A percentile compares a stretch with the other conserved stretches of the same genome.
Conservation (phyloP, 2,888 invertebrate genomes). For the Laothoe populi region DNA sequence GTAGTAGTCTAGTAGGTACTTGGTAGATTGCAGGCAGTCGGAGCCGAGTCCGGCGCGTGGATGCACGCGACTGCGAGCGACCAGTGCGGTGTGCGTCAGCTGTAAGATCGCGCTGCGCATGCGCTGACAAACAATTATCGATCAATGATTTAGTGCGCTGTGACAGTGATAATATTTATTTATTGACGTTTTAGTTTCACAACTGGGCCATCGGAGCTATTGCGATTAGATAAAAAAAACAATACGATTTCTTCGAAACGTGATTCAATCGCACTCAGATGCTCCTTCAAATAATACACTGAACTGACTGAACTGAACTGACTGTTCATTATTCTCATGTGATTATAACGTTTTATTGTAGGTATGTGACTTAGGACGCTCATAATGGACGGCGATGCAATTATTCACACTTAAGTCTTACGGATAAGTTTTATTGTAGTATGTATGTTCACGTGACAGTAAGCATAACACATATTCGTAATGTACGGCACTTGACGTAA, state of each 20-base stretch:
- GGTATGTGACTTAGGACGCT: too few species aligned
- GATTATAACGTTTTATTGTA: too few species aligned
- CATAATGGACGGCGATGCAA: too few species aligned
- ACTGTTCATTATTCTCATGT: too few species aligned
- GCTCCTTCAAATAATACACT: background rate
- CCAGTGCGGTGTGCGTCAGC: conserved; percentile 28
- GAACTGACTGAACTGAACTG: too few species aligned
- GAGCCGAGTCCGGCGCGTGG: conserved; percentile 36
- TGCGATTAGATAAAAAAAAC: conserved; percentile 49
- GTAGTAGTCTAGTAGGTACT: conserved; percentile 31
- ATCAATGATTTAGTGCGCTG: conserved; percentile 47
- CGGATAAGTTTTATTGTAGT: background rate
- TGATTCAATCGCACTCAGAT: background rate
- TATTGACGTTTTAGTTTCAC: conserved; percentile 39
- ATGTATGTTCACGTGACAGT: too few species aligned
- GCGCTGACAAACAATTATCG: conserved; percentile 35
- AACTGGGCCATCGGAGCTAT: conserved; percentile 45
- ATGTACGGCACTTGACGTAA: background rate
- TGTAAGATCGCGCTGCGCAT: conserved; percentile 2
- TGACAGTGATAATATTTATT: conserved; percentile 54
- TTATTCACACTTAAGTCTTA: background rate
- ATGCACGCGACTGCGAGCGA: conserved; percentile 47
- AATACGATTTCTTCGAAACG: conserved; percentile 18
- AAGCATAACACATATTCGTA: too few species aligned
- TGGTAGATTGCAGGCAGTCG: background rate